Evolutionary conservation across 1,140 invertebrate species (phyloP), one percentile per base, ranked within the genome.

Genomic region (Pogonognathellus flavescens): DNA sequence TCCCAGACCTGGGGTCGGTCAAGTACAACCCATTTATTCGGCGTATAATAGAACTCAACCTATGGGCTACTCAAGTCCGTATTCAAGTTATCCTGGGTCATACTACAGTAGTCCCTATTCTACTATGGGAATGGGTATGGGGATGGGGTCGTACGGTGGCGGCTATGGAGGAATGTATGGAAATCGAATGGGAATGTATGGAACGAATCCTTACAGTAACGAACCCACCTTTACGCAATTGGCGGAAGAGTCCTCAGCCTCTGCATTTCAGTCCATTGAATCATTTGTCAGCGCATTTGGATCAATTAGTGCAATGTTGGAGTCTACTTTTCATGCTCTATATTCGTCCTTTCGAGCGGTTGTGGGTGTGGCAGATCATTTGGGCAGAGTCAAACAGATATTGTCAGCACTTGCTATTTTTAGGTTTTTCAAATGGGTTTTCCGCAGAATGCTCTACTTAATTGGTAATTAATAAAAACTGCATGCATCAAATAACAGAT

Each of bases 321-420:
- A 99, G 89, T 98, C 97, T 16, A 98, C 97, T 85, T 98, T 97
- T 90, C 95, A 96, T 91, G 97, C 98, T 20, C 93, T 99, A 88
- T 96, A 97, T 14, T 98, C 95, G 90, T 98, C 97, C 8, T 99
- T 99, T 90, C 92, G 96, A 89, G 97, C 98, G 62, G 96, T 99
- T 87, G 92, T 99, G 53, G 96, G 97, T 81, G 97, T 99, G 1
- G 97, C 97, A 52, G 97, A 99, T 87, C 98, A 98, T 91, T 95
- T 99, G 91, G 94, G 95, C 7, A 92, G 95, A 87, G 90, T 99
- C 80, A 93, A 95, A 83, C 94, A 96, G 87, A 93, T 98, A 84
- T 94, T 97, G 92, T 96, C 95, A 52, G 94, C 95, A 31, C 94
- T 98, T 90, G 95, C 96, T 6, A 91, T 97, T 11, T 93, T 98